Evolutionary conservation across 2,113 vertebrate genomes (phyloP), one percentile per base, ranked within the genome.

Genomic region (Otocyon megalotis): DNA sequence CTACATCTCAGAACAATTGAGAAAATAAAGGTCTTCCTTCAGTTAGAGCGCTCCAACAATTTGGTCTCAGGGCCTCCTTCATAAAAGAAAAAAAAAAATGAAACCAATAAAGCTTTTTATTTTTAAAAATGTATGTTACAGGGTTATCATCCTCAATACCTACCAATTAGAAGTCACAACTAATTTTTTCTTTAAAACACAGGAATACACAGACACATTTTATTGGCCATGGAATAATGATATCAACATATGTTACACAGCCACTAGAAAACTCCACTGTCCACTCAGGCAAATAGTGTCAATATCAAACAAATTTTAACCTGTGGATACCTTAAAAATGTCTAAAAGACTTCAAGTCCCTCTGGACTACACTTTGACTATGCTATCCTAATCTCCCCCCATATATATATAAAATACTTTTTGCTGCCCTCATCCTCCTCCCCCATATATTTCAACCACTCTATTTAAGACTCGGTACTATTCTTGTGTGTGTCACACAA

Each of bases 11-110:
- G 71, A 69, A 10, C 87, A 80, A 19, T 32, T 72, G 26, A 63
- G 30, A 94, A 97, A 62, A 80, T 79, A 88, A 76, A 76, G 87
- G 16, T 0, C 15, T 80, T 90, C 30, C 20, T 22, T 69, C 58
- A 14, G 26, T 1, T 63, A 53, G 2, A 50, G 35, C 48, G 90
- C 67, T 50, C 19, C 69, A 83, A 50, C 10, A 79, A 63, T 72
- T 67, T 90, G 43, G 15, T 84, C 56, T 90, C 15, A 56, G 2
- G 14, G 2, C 5, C 4, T 13, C 12, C n/a, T 93, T 8, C 7
- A 48, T 2, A 90, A 43, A 43, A 43, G 7, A 43, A 43, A 5
- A 43, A 43, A 43, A 43, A 50, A 58, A 79, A 17, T 5, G 35
- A 56, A 71, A 1, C 5, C 10, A 13, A 8, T 63, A 81, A 88